A percentile compares a stretch with the other conserved stretches of the same genome.
Conservation (phyloP, 2,888 invertebrate species). For the Platycheirus rosarum region DNA sequence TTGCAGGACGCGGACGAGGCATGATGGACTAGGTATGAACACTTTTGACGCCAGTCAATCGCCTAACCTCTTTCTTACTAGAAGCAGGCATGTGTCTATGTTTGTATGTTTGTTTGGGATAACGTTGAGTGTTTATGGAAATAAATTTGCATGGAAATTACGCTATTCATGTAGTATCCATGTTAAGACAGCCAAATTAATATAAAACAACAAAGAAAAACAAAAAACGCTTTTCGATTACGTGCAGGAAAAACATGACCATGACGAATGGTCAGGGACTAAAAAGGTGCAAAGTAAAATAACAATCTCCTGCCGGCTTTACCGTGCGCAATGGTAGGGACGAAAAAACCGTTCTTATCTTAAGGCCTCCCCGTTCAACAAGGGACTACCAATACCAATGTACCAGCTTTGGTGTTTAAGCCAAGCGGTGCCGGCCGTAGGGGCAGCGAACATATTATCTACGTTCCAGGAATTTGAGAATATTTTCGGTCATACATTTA, state of each 20-base stretch:
- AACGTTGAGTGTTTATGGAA: not conserved
- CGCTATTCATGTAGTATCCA: not conserved
- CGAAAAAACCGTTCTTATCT: too few relatives aligned
- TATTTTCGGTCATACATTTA: conserved; percentile 40
- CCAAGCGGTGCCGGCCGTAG: too few relatives aligned
- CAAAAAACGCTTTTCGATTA: not conserved
- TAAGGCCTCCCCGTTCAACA: conserved; percentile 21
- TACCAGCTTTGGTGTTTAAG: not conserved
- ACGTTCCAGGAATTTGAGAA: conserved; percentile 27
- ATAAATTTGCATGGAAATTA: not conserved
- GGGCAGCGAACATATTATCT: not conserved
- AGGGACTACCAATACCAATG: not conserved
- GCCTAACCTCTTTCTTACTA: not conserved
- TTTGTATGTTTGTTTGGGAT: not conserved
- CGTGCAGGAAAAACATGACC: too few relatives aligned
- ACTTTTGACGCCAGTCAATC: not conserved
- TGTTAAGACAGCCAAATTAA: not conserved
- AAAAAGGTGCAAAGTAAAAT: too few relatives aligned
- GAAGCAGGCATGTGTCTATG: not conserved
- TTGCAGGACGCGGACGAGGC: too few relatives aligned
- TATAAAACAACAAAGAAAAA: not conserved
- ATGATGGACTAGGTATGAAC: too few relatives aligned
- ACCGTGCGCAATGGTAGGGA: too few relatives aligned
- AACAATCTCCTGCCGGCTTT: too few relatives aligned
- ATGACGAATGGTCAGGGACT: too few relatives aligned